phyloP scores from a whole-genome alignment of 2,113 vertebrate genomes.

The Canis aureus region DNA sequence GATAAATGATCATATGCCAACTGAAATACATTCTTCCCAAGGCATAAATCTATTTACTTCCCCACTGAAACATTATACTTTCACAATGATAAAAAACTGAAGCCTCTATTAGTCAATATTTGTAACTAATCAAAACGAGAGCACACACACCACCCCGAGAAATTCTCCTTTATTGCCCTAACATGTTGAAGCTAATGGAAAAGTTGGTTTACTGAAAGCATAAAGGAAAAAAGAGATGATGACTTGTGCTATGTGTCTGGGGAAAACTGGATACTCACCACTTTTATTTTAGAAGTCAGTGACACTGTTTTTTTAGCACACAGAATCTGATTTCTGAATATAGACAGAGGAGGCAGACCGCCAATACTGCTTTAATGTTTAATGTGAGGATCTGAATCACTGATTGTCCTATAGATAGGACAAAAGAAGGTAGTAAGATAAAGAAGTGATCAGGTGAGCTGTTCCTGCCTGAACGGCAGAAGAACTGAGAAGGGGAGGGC shows the following conservation, averaged over 20 bases:
- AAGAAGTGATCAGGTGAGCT: background rate
- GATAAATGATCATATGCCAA: slow-evolving; percentile 22
- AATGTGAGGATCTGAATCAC: background rate
- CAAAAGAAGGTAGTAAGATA: background rate
- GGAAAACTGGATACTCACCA: background rate
- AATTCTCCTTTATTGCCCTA: slow-evolving; percentile 45
- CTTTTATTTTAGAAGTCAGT: background rate
- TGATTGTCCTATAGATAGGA: background rate
- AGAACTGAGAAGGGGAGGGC: background rate
- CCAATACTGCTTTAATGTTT: background rate
- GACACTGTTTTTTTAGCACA: background rate
- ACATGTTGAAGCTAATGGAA: background rate
- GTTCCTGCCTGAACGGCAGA: background rate
- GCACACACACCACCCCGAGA: background rate
- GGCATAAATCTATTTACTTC: slow-evolving; percentile 22
- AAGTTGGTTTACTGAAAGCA: slow-evolving; percentile 41
- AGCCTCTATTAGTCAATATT: background rate
- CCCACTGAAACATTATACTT: background rate
- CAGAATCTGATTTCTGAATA: slow-evolving; percentile 53
- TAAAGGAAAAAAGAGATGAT: background rate
- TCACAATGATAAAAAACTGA: slow-evolving; percentile 24
- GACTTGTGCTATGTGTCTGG: background rate
- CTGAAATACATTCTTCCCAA: background rate
- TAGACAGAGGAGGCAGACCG: background rate
- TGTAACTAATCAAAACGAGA: slow-evolving; percentile 31